Evolutionary conservation across 1,140 invertebrate genomes (phyloP).

Genomic region (Helicoverpa armigera): DNA sequence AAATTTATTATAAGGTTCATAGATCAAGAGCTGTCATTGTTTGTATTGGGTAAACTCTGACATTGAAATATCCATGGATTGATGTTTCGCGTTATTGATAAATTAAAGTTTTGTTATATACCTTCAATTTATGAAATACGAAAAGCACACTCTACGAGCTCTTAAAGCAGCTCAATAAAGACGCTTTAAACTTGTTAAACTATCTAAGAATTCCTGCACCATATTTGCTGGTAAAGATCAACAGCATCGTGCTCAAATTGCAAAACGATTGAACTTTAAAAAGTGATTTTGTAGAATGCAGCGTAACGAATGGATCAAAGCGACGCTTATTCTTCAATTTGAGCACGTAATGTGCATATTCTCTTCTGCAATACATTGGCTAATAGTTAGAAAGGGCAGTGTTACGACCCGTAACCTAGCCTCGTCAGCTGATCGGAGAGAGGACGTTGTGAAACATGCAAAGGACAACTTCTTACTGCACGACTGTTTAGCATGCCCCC

Average conservation of each 20-base stretch:
- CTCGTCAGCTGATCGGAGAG: slow-evolving; percentile 55
- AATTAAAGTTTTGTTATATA: no score
- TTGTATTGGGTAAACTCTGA: background rate
- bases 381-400: slow-evolving; percentile 54
- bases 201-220: slow-evolving; percentile 2
- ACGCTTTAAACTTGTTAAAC: background rate
- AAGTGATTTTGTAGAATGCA: slow-evolving; percentile 27
- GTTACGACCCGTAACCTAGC: slow-evolving; percentile 46
- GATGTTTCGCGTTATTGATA: no score
- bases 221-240: slow-evolving; percentile 23
- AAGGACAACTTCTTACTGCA: slow-evolving; percentile 34
- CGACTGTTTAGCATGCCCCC: slow-evolving; percentile 32
- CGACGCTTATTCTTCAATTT: slow-evolving; percentile 27
- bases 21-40: slow-evolving; percentile 12
- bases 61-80: background rate
- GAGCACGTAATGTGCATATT: slow-evolving; percentile 7
- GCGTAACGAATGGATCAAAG: background rate
- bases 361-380: slow-evolving; percentile 9
- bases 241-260: slow-evolving; percentile 29
- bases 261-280: slow-evolving; percentile 41
- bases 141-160: no score
- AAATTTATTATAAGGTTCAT: slow-evolving; percentile 35
- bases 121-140: no score
- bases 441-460: slow-evolving; percentile 49
- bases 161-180: background rate